Evolutionary conservation across 2,797 vertebrate genomes (phyloP).

Genomic region (Avahi laniger): DNA sequence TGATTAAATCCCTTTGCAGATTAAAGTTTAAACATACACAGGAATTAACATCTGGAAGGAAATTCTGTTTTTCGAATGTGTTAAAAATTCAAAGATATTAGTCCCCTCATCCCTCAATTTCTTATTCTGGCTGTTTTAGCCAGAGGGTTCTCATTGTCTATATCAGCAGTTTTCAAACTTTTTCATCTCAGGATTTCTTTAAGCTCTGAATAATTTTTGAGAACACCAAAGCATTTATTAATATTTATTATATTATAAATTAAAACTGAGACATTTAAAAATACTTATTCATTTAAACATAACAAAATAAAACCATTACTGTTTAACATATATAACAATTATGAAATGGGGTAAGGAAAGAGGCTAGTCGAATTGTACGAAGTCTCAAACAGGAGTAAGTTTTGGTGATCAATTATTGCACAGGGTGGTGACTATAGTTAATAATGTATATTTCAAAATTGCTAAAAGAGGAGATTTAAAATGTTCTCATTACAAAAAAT

Average conservation of each 20-base stretch:
- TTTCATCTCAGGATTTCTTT: not conserved
- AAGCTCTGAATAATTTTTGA: not conserved
- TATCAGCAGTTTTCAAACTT: not conserved
- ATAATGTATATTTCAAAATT: not conserved
- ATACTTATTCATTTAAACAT: not conserved
- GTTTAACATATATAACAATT: not conserved
- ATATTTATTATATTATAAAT: not conserved
- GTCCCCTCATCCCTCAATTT: not conserved
- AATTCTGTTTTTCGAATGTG: conserved; percentile 1
- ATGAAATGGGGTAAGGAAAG: not conserved
- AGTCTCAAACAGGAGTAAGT: not conserved
- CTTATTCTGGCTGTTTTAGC: not conserved
- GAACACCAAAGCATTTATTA: not conserved
- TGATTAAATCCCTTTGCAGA: not conserved
- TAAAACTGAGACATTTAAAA: not conserved
- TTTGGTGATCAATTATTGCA: not conserved
- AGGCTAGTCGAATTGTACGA: not conserved
- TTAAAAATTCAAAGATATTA: conserved; percentile 7
- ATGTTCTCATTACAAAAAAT: not conserved
- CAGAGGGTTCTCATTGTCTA: not conserved
- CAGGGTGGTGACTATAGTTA: not conserved
- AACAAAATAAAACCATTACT: not conserved
- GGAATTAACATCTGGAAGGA: conserved; percentile 16
- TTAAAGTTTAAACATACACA: not conserved
- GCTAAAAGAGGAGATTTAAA: not conserved